Conservation (phyloP, 2,888 invertebrate species). For the Anagyrus pseudococci region DNA sequence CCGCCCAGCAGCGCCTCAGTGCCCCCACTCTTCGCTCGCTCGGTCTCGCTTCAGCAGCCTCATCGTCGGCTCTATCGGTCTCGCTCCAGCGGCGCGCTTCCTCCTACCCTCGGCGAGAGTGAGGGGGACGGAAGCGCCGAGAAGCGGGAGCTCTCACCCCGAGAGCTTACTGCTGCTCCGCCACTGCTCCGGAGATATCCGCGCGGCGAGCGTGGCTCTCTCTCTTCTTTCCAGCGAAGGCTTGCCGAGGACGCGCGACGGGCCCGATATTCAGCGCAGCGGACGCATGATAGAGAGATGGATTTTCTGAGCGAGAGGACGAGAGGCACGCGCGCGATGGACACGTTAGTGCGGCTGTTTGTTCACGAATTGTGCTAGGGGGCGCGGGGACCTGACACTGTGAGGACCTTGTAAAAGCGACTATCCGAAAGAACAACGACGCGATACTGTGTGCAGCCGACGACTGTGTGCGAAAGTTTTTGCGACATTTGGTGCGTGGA, state of each 20-base stretch:
- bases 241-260: conserved; percentile 34
- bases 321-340: no score
- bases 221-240: conserved; percentile 45
- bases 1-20: conserved; percentile 57
- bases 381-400: not conserved
- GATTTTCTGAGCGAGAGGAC: no score
- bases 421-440: no score
- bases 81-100: conserved; percentile 52
- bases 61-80: not conserved
- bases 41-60: not conserved
- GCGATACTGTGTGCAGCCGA: not conserved
- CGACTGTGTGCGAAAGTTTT: not conserved
- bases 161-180: conserved; percentile 42
- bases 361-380: not conserved
- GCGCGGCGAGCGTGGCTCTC: conserved; percentile 42
- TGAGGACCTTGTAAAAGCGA: not conserved
- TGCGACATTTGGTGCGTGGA: not conserved
- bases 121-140: conserved; percentile 48
- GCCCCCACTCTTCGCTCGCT: conserved; percentile 34
- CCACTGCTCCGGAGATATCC: conserved; percentile 30
- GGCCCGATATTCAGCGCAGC: not conserved
- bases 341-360: not conserved
- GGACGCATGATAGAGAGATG: not conserved
- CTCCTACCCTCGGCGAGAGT: conserved; percentile 35
- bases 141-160: conserved; percentile 40